Evolutionary conservation across 1,140 invertebrate genomes (phyloP), one percentile per base, ranked within the genome.

Genomic region (Zaprionus inermis): DNA sequence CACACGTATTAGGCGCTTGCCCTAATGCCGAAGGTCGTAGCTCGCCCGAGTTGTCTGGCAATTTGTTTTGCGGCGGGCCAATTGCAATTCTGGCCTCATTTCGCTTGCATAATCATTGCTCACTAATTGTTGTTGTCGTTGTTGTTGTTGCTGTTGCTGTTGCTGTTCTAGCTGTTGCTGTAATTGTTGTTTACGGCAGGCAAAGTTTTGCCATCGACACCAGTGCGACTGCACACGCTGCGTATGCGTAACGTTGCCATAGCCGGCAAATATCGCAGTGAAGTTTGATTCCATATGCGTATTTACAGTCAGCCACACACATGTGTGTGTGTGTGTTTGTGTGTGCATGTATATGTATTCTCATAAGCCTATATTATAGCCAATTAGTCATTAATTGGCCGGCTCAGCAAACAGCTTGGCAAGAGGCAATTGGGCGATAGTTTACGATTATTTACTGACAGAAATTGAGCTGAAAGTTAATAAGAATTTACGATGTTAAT

Each of bases 51-150:
- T 88, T 88, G 76, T 72, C 77, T 77, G 70, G 22, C 77, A 66
- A 72, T 78, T 76, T 75, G 72, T 61, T 71, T 54, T 71, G 55
- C 60, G 71, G 60, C 52, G n/a, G 54, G 65, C 64, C 64, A 36
- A 70, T 68, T 73, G 82, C 57, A 75, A 54, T 78, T 73, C 49
- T 72, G 65, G 38, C 66, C 67, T 72, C 69, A 59, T 76, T 76
- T 72, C 56, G 44, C 60, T 77, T 79, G 76, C 79, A 74, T 88
- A 72, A 88, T 78, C 67, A 69, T 76, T 49, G 22, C 44, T 57
- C 54, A 72, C 76, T 88, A 89, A 89, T 89, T 44, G 38, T 10
- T 5, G 1, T 44, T 14, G n/a, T 16, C 10, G 38, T 10, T 44
- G 38, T 38, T 38, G 36, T 6, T 38, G 36, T 38, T 41, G 30